A percentile compares a stretch with the other conserved stretches of the same genome.
Evolutionary conservation across 2,113 vertebrate species (phyloP).

Genomic region (Alaudala cheleensis): DNA sequence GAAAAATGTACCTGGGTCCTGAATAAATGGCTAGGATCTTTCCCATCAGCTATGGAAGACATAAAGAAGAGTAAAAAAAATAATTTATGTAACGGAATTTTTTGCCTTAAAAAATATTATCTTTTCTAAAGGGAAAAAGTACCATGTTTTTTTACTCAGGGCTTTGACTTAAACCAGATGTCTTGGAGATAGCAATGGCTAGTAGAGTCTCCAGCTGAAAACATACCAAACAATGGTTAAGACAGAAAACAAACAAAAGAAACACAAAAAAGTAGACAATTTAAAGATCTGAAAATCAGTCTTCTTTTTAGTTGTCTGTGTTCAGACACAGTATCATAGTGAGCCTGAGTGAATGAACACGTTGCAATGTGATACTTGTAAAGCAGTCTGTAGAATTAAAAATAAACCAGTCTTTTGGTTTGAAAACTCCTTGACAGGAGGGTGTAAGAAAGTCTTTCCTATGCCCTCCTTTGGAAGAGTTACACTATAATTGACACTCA

Average conservation of each 20-base stretch:
- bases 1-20: neutral
- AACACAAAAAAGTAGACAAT: neutral
- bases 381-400: neutral
- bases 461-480: neutral
- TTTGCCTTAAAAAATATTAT: neutral
- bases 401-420: neutral
- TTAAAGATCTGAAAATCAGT: neutral
- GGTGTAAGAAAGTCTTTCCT: neutral
- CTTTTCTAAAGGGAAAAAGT: neutral
- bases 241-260: neutral
- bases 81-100: neutral
- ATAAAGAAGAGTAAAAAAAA: neutral
- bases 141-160: neutral
- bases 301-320: neutral
- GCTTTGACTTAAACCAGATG: neutral
- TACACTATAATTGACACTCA: neutral
- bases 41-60: neutral
- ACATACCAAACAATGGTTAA: neutral
- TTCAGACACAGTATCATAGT: neutral
- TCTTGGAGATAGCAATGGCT: rapidly evolving
- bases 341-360: neutral
- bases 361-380: neutral
- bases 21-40: neutral
- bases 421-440: neutral
- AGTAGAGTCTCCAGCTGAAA: neutral